phyloP scores from a whole-genome alignment of 2,113 vertebrate species.

The Periophthalmus modestus region DNA sequence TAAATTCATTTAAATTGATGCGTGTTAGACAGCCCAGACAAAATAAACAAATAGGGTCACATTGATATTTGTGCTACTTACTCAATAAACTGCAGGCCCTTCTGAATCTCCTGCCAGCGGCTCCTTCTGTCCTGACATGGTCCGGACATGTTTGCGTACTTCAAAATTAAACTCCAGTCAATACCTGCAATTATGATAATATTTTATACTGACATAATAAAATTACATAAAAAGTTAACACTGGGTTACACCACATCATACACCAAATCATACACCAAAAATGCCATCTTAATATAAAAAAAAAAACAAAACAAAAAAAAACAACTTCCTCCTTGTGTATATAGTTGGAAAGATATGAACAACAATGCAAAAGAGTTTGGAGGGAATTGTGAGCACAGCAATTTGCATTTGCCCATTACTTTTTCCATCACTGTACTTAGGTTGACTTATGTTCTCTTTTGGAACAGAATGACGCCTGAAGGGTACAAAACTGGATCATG shows the following conservation, averaged over 20 bases:
- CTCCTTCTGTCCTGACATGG: conserved; percentile 85
- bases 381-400: not conserved
- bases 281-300: not conserved
- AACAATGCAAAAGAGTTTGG: not conserved
- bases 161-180: conserved; percentile 66
- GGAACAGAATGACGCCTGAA: not conserved
- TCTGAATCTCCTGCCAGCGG: conserved; percentile 92
- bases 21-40: not conserved
- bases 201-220: not conserved
- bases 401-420: not conserved
- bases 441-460: not conserved
- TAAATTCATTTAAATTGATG: not conserved
- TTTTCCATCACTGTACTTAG: not conserved
- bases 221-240: not conserved
- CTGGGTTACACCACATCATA: not conserved
- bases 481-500: not conserved
- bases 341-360: not conserved
- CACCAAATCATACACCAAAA: no score
- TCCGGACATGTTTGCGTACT: conserved; percentile 87
- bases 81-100: conserved; percentile 96
- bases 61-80: conserved; percentile 69
- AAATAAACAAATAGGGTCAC: not conserved
- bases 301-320: no score
- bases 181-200: conserved; percentile 71
- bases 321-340: no score